Conservation (phyloP, 1,140 invertebrate species). For the Alviniconcha marisindica region DNA sequence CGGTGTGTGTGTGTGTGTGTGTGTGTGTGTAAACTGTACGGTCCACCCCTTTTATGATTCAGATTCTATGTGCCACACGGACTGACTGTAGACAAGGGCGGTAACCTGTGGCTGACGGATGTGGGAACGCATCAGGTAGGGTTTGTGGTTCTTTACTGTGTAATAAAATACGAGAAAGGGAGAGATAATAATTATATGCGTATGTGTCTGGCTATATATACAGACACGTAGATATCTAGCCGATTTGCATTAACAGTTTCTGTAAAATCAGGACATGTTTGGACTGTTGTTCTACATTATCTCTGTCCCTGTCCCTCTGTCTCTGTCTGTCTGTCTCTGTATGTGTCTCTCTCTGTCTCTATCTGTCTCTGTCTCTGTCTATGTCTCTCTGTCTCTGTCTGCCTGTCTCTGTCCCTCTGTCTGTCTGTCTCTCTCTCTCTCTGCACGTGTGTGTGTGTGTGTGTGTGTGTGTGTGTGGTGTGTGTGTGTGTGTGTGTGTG, state of each 20-base stretch:
- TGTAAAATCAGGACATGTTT: neutral
- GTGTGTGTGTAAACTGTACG: neutral
- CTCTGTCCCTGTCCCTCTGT: neutral
- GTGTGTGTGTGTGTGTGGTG: too few species aligned
- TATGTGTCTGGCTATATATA: neutral
- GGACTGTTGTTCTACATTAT: neutral
- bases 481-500: too few species aligned
- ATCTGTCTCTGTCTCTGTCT: neutral
- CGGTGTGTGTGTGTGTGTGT: slow-evolving; percentile 8
- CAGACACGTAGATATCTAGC: too few species aligned
- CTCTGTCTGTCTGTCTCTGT: neutral
- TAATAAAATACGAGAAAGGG: neutral
- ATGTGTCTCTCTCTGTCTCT: neutral
- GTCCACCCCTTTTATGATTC: too few species aligned
- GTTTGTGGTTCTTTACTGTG: neutral
- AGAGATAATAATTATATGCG: neutral
- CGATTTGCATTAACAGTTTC: too few species aligned
- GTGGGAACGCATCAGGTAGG: slow-evolving; percentile 96
- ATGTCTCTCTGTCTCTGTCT: neutral
- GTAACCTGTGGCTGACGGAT: slow-evolving; percentile 96
- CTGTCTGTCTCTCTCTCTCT: too few species aligned
- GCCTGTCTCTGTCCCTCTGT: neutral
- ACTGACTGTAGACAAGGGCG: slow-evolving; percentile 90
- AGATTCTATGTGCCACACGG: slow-evolving; percentile 98
- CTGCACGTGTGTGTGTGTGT: too few species aligned